Evolutionary conservation across 2,797 vertebrate genomes (phyloP).

Genomic region (Apogon talboti): DNA sequence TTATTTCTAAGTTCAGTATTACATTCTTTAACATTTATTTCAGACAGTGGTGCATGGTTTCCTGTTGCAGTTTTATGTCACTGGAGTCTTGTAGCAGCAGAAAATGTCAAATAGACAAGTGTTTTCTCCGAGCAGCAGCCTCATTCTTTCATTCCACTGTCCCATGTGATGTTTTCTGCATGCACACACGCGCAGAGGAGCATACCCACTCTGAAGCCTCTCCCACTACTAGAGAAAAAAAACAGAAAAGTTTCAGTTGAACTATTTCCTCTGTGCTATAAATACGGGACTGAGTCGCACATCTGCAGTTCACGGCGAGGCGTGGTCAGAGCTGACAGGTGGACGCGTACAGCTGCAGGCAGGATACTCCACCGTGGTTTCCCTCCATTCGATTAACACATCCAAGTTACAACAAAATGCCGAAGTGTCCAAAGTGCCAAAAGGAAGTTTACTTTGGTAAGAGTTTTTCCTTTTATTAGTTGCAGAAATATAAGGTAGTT

Average conservation of each 20-base stretch:
- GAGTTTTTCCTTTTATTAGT: slow-evolving; percentile 42
- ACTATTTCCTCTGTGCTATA: slow-evolving; percentile 75
- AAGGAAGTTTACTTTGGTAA: slow-evolving; percentile 98
- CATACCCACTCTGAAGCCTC: slow-evolving; percentile 55
- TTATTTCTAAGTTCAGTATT: no score
- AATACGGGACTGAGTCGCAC: slow-evolving; percentile 49
- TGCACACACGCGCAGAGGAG: slow-evolving; percentile 1
- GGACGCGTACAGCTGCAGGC: slow-evolving; percentile 36
- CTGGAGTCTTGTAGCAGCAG: no score
- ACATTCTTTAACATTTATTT: no score
- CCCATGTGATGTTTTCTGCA: slow-evolving; percentile 6
- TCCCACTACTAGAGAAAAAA: slow-evolving; percentile 55
- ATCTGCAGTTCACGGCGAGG: slow-evolving; percentile 60
- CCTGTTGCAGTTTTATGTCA: no score
- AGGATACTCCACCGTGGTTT: slow-evolving; percentile 22
- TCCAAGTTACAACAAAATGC: slow-evolving; percentile 82
- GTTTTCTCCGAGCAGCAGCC: neutral
- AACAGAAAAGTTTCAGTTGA: slow-evolving; percentile 27
- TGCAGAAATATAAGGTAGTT: neutral
- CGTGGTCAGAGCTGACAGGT: slow-evolving; percentile 70
- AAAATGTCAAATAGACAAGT: no score
- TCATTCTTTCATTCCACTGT: neutral
- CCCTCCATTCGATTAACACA: slow-evolving; percentile 3
- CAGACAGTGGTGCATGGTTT: no score
- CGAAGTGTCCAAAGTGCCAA: slow-evolving; percentile 93